phyloP scores from a whole-genome alignment of 2,888 invertebrate species.

The Chrysopilus asiliformis region DNA sequence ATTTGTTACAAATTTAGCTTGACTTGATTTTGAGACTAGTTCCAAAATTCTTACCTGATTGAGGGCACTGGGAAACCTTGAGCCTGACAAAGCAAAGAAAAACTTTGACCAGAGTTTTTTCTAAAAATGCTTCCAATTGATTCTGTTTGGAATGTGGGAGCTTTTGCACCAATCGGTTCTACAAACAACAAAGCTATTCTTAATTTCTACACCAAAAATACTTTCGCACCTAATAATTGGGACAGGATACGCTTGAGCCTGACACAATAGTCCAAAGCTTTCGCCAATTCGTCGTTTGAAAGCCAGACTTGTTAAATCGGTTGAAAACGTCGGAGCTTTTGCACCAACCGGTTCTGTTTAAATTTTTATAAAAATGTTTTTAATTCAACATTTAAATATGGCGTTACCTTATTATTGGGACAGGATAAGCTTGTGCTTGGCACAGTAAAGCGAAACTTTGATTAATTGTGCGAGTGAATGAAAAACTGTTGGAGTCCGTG shows the following conservation, averaged over 20 bases:
- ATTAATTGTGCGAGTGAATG: conserved; percentile 17
- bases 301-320: conserved; percentile 40
- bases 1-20: too few relatives aligned
- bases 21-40: not conserved
- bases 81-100: conserved; percentile 46
- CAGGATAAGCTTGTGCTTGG: conserved; percentile 53
- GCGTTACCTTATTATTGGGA: conserved; percentile 52
- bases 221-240: conserved; percentile 49
- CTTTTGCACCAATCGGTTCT: conserved; percentile 41
- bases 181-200: too few relatives aligned
- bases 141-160: conserved; percentile 40
- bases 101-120: conserved; percentile 30
- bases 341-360: conserved; percentile 40
- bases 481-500: conserved; percentile 33
- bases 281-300: conserved; percentile 30
- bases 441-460: conserved; percentile 45
- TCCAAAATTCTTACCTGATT: conserved; percentile 47
- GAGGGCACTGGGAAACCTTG: conserved; percentile 52
- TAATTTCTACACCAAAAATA: too few relatives aligned
- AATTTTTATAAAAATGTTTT: too few relatives aligned
- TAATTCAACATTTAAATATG: too few relatives aligned
- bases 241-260: conserved; percentile 50
- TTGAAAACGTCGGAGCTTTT: conserved; percentile 40
- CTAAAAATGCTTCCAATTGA: conserved; percentile 39
- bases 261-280: conserved; percentile 43